Evolutionary conservation across 2,888 invertebrate genomes (phyloP).

Genomic region (Drosophila meridiana): DNA sequence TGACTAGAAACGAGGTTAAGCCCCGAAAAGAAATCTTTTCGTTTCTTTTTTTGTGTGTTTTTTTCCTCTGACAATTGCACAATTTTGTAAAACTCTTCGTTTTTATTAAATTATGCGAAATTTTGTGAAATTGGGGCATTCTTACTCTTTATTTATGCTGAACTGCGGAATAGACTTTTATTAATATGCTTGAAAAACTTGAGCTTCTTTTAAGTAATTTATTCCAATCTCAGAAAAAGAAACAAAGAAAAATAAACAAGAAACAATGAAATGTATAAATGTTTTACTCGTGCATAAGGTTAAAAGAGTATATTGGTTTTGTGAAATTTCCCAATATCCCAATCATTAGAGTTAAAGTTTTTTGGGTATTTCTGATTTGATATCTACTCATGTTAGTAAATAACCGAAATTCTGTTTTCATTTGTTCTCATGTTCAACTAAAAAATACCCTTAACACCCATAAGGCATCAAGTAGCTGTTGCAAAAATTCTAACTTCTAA

Average conservation of each 20-base stretch:
- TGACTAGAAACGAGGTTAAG: slow-evolving; percentile 64
- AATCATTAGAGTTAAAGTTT: background rate
- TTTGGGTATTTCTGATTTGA: no score
- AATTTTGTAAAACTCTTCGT: slow-evolving; percentile 35
- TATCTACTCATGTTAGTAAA: no score
- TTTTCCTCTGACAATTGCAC: slow-evolving; percentile 57
- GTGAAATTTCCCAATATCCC: background rate
- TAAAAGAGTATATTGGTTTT: background rate
- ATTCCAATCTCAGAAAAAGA: background rate
- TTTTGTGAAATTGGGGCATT: slow-evolving; percentile 14
- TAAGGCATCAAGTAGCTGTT: no score
- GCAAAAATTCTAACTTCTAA: background rate
- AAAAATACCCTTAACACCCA: no score
- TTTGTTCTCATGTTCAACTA: no score
- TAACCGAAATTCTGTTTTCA: background rate
- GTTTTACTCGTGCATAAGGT: background rate
- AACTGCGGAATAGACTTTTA: background rate
- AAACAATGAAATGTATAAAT: background rate
- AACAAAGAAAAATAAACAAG: background rate
- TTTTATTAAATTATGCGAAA: slow-evolving; percentile 60
- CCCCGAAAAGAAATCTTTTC: slow-evolving; percentile 24
- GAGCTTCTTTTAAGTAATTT: slow-evolving; percentile 3
- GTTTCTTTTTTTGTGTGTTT: background rate
- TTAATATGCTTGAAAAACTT: background rate
- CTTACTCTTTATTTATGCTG: slow-evolving; percentile 15